These are phyloP conservation scores for Trematomus bernacchii DNA, from an alignment of 2,797 vertebrate genomes.

Conservation along the genomic window DNA sequence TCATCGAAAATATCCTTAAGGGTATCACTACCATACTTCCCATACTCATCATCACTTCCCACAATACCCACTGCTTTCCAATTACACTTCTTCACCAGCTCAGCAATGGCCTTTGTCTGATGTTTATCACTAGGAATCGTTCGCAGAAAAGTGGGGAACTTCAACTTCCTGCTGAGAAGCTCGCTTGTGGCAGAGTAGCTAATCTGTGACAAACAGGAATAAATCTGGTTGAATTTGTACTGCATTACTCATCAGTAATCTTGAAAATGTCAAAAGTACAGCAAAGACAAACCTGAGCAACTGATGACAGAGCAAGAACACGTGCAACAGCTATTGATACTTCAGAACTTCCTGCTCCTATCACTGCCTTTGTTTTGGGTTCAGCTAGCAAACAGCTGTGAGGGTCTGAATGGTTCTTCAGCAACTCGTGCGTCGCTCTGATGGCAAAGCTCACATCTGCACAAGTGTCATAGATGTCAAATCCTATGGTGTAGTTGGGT, in stretches of 20 bases:
- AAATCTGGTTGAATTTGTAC: neutral
- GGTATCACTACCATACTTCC: slow-evolving; percentile 61
- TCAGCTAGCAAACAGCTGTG: slow-evolving; percentile 25
- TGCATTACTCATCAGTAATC: neutral
- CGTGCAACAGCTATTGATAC: slow-evolving; percentile 64
- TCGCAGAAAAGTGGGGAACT: slow-evolving; percentile 74
- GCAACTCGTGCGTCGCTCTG: slow-evolving; percentile 47
- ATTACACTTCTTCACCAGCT: slow-evolving; percentile 52
- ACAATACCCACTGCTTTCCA: slow-evolving; percentile 68
- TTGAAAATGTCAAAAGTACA: neutral
- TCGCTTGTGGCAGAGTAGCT: slow-evolving; percentile 64
- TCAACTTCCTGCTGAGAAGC: slow-evolving; percentile 66
- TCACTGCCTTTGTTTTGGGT: slow-evolving; percentile 58
- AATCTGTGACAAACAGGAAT: slow-evolving; percentile 59
- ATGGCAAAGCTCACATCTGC: slow-evolving; percentile 60
- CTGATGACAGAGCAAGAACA: slow-evolving; percentile 61
- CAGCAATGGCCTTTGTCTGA: slow-evolving; percentile 62
- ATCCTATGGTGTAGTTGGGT: slow-evolving; percentile 66
- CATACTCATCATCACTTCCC: slow-evolving; percentile 70
- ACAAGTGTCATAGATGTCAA: slow-evolving; percentile 76
- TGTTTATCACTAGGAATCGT: slow-evolving; percentile 64
- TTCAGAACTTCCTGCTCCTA: slow-evolving; percentile 67
- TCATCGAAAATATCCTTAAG: neutral
- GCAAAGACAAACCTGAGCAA: slow-evolving; percentile 67
- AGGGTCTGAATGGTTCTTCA: slow-evolving; percentile 7